Percentiles rank a stretch among this genome's conserved stretches.
phyloP scores from a whole-genome alignment of 2,797 vertebrate genomes.

The Ceryle rudis region DNA sequence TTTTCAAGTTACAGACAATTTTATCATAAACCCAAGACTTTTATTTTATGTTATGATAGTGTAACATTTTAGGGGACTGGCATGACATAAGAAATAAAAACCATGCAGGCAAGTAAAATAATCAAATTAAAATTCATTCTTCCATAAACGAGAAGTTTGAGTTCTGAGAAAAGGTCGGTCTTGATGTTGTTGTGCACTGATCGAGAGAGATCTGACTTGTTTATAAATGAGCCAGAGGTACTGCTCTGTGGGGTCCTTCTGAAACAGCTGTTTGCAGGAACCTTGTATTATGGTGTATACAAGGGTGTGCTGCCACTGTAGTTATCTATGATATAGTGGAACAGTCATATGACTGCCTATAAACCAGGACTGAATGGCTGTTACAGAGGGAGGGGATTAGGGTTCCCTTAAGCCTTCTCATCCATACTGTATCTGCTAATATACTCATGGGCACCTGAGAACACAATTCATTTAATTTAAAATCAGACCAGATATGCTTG shows the following conservation, averaged over 20 bases:
- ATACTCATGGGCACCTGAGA: neutral
- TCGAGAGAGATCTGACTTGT: neutral
- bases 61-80: neutral
- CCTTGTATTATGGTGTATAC: neutral
- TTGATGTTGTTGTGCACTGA: neutral
- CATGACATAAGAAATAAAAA: neutral
- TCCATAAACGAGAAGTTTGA: neutral
- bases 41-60: neutral
- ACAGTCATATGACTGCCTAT: accelerated
- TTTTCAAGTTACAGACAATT: neutral
- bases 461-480: neutral
- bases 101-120: accelerated
- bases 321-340: neutral
- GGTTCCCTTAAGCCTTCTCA: neutral
- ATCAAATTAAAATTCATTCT: neutral
- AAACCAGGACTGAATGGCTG: neutral
- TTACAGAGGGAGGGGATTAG: neutral
- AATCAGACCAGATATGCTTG: neutral
- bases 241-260: neutral
- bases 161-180: neutral
- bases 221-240: neutral
- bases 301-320: neutral
- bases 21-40: neutral
- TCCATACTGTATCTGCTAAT: neutral
- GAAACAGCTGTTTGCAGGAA: neutral